These are phyloP conservation scores for Drosophila limbata DNA, from an alignment of 2,888 invertebrate genomes.

Conservation along the genomic window DNA sequence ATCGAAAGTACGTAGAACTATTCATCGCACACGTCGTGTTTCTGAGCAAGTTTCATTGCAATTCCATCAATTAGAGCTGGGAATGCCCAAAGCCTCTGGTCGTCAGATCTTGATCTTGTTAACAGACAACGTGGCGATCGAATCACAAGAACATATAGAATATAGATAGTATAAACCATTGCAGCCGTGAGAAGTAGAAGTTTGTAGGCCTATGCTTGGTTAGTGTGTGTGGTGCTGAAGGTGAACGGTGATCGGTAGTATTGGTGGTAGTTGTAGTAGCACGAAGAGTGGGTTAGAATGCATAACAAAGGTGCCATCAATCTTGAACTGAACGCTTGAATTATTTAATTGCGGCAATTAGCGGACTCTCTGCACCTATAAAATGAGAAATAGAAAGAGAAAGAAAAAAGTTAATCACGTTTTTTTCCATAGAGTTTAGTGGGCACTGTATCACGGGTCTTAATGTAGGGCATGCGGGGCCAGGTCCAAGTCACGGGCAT, in stretches of 20 bases:
- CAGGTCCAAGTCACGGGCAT: slow-evolving; percentile 90
- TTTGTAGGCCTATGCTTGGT: slow-evolving; percentile 47
- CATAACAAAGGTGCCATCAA: slow-evolving; percentile 77
- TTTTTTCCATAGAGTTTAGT: slow-evolving; percentile 81
- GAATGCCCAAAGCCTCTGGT: slow-evolving; percentile 24
- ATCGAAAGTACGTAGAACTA: slow-evolving; percentile 51
- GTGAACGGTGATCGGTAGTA: slow-evolving; percentile 58
- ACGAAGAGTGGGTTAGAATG: slow-evolving; percentile 72
- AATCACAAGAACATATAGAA: slow-evolving; percentile 21
- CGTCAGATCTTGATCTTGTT: slow-evolving; percentile 30
- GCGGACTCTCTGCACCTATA: slow-evolving; percentile 79
- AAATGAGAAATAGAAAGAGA: slow-evolving; percentile 57
- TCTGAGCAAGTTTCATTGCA: slow-evolving; percentile 36
- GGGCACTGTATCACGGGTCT: slow-evolving; percentile 84
- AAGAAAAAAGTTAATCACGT: slow-evolving; percentile 73
- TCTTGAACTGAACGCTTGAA: slow-evolving; percentile 52
- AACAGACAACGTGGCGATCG: slow-evolving; percentile 31
- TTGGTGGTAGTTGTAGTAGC: slow-evolving; percentile 51
- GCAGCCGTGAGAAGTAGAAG: slow-evolving; percentile 30
- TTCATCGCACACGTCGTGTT: slow-evolving; percentile 32
- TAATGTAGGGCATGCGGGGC: slow-evolving; percentile 85
- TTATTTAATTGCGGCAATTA: slow-evolving; percentile 82
- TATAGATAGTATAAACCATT: slow-evolving; percentile 41
- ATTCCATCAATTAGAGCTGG: slow-evolving; percentile 45
- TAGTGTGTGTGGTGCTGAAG: slow-evolving; percentile 71